phyloP scores from a whole-genome alignment of 2,797 vertebrate genomes.

The Enteromius treurensis region DNA sequence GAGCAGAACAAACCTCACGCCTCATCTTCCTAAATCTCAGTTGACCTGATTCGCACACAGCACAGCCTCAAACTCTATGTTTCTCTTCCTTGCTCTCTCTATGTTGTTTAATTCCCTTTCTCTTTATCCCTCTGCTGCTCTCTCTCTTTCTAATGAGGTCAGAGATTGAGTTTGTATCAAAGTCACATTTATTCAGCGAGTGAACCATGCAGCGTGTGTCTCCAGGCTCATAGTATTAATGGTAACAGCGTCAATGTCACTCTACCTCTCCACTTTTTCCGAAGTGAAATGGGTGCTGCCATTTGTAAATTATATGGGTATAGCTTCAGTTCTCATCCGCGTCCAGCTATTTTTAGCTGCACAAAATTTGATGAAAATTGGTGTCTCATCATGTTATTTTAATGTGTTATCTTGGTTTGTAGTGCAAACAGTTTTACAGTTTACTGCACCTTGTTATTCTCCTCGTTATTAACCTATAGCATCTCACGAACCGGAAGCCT shows the following conservation, averaged over 20 bases:
- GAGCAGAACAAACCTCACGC: background rate
- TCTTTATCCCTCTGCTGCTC: conserved; percentile 23
- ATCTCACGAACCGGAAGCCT: too few relatives aligned
- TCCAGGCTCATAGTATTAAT: conserved; percentile 1
- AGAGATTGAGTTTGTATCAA: conserved; percentile 34
- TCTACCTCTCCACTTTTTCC: background rate
- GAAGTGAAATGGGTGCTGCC: too few relatives aligned
- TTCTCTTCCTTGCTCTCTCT: conserved; percentile 15
- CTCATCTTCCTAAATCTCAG: conserved; percentile 29
- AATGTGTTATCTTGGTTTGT: too few relatives aligned
- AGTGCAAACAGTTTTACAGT: too few relatives aligned
- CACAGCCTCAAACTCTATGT: background rate
- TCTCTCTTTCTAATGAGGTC: conserved; percentile 28
- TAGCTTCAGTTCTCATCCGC: too few relatives aligned
- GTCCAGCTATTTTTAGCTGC: too few relatives aligned
- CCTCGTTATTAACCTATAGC: too few relatives aligned
- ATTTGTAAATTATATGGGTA: too few relatives aligned
- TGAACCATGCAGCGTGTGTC: conserved; percentile 18
- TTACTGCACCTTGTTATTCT: too few relatives aligned
- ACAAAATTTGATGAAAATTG: too few relatives aligned
- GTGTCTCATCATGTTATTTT: too few relatives aligned
- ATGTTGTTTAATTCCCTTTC: conserved; percentile 18
- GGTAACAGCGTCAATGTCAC: conserved; percentile 14
- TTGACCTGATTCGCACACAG: conserved; percentile 23
- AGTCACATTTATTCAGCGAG: conserved; percentile 20